Conservation (phyloP, 2,113 vertebrate species). For the Puntigrus tetrazona region DNA sequence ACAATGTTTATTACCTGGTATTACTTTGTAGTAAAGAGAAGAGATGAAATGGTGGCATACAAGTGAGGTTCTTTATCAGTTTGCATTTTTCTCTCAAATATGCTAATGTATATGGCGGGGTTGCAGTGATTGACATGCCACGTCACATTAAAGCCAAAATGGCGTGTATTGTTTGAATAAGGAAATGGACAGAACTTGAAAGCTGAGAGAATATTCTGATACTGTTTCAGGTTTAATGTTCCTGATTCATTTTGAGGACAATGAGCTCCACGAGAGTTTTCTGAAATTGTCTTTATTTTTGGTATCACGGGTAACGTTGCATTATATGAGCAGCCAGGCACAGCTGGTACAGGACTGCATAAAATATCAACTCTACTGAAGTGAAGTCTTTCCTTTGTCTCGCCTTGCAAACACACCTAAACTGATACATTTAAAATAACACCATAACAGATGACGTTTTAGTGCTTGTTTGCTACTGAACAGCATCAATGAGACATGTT, state of each 20-base stretch:
- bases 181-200: too few species aligned
- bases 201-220: neutral
- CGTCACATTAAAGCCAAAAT: too few species aligned
- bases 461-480: neutral
- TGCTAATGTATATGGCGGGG: too few species aligned
- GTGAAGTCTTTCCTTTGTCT: neutral
- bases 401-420: neutral
- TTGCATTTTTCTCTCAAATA: too few species aligned
- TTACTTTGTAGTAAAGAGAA: too few species aligned
- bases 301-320: neutral
- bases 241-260: neutral
- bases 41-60: too few species aligned
- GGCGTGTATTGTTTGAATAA: too few species aligned
- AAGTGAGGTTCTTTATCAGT: too few species aligned
- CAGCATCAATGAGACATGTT: neutral
- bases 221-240: neutral
- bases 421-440: slow-evolving; percentile 3
- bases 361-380: neutral
- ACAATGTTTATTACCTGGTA: neutral
- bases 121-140: too few species aligned
- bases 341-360: slow-evolving; percentile 19
- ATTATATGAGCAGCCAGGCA: neutral
- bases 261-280: neutral
- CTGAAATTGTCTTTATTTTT: slow-evolving; percentile 8
- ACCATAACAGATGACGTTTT: neutral